Evolutionary conservation across 2,113 vertebrate genomes (phyloP).

Genomic region (Thomomys bottae): DNA sequence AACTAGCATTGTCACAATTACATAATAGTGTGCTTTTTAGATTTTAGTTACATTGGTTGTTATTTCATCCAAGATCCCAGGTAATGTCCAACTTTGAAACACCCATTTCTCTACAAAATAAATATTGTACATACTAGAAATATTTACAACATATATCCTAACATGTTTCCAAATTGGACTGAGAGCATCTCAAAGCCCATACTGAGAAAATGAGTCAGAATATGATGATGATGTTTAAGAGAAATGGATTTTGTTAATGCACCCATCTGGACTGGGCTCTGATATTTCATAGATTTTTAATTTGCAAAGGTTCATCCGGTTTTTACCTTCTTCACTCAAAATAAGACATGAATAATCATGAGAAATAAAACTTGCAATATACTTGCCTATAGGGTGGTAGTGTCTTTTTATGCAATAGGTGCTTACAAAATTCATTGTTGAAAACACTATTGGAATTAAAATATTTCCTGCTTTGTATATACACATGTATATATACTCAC

Average conservation of each 20-base stretch:
- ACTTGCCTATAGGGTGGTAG: no score
- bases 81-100: background rate
- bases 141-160: background rate
- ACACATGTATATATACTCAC: background rate
- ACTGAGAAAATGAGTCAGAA: background rate
- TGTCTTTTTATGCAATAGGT: background rate
- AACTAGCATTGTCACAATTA: background rate
- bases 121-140: background rate
- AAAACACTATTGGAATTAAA: background rate
- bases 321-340: constrained; percentile 22
- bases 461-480: background rate
- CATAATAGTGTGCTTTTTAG: background rate
- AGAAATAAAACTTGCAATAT: constrained; percentile 2
- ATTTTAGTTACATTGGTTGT: background rate
- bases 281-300: background rate
- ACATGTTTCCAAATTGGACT: background rate
- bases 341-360: background rate
- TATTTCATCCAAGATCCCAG: background rate
- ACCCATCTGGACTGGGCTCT: background rate
- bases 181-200: background rate
- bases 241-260: background rate
- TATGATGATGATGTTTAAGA: background rate
- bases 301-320: background rate
- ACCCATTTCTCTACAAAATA: background rate
- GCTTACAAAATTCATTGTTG: background rate